A percentile compares a stretch with the other conserved stretches of the same genome.
phyloP scores from a whole-genome alignment of 2,888 invertebrate genomes.

The Cheilosia variabilis region DNA sequence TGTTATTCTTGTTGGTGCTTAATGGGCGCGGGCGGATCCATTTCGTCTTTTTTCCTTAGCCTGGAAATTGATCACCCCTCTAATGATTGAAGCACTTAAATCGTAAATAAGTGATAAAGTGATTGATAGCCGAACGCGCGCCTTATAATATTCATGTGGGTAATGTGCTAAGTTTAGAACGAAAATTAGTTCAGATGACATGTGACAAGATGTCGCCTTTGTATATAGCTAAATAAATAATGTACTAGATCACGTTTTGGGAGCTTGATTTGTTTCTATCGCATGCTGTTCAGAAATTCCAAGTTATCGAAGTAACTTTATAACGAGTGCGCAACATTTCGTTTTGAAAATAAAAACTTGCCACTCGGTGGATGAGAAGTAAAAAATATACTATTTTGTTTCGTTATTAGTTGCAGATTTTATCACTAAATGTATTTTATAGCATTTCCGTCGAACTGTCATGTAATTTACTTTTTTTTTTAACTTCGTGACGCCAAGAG shows the following conservation, averaged over 20 bases:
- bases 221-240: conserved; percentile 20
- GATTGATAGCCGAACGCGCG: background rate
- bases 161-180: conserved; percentile 37
- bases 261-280: too few relatives aligned
- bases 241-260: conserved; percentile 35
- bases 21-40: background rate
- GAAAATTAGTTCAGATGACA: background rate
- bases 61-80: conserved; percentile 38
- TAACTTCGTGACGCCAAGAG: too few relatives aligned
- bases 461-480: too few relatives aligned
- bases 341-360: too few relatives aligned
- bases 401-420: too few relatives aligned
- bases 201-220: background rate
- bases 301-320: too few relatives aligned
- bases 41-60: conserved; percentile 4
- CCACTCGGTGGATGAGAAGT: too few relatives aligned
- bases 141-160: conserved; percentile 8
- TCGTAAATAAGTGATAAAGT: conserved; percentile 38
- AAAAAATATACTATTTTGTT: too few relatives aligned
- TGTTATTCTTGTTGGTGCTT: conserved; percentile 29
- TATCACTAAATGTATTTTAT: too few relatives aligned
- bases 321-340: too few relatives aligned
- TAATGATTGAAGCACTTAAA: conserved; percentile 43
- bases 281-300: too few relatives aligned
- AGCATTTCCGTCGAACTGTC: too few relatives aligned